A percentile compares a stretch with the other conserved stretches of the same genome.
Evolutionary conservation across 2,113 vertebrate species (phyloP).

Genomic region (Pitta sordida): DNA sequence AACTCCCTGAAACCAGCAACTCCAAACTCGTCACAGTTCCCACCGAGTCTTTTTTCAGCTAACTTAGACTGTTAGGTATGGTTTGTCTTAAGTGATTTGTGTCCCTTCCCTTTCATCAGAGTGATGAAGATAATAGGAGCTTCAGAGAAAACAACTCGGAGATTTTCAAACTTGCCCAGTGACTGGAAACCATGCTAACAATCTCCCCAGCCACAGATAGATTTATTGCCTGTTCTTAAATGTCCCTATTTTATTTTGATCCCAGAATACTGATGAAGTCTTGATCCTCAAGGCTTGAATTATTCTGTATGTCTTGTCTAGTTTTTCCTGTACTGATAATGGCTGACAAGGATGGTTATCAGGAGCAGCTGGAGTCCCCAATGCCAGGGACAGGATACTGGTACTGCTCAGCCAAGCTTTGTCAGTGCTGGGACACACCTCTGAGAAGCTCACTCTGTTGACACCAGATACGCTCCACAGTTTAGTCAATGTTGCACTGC

Average conservation of each 20-base stretch:
- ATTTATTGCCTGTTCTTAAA: not conserved
- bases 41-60: accelerated
- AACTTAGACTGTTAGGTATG: not conserved
- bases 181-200: not conserved
- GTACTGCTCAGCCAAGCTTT: not conserved
- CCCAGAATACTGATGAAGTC: not conserved
- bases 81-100: not conserved
- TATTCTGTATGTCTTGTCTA: not conserved
- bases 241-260: not conserved
- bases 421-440: not conserved
- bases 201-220: not conserved
- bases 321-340: not conserved
- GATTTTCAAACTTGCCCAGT: not conserved
- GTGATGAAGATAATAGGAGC: not conserved
- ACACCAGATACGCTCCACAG: too few species aligned
- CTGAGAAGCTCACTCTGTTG: not conserved
- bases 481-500: not conserved
- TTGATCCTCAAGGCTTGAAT: not conserved
- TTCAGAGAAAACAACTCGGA: not conserved
- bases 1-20: not conserved
- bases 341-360: not conserved
- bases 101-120: not conserved
- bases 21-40: not conserved
- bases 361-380: not conserved
- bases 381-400: not conserved